Percentiles rank a stretch among this genome's conserved stretches.
These are phyloP conservation scores for Manis javanica DNA, from an alignment of 2,797 vertebrate genomes.

Conservation along the genomic window DNA sequence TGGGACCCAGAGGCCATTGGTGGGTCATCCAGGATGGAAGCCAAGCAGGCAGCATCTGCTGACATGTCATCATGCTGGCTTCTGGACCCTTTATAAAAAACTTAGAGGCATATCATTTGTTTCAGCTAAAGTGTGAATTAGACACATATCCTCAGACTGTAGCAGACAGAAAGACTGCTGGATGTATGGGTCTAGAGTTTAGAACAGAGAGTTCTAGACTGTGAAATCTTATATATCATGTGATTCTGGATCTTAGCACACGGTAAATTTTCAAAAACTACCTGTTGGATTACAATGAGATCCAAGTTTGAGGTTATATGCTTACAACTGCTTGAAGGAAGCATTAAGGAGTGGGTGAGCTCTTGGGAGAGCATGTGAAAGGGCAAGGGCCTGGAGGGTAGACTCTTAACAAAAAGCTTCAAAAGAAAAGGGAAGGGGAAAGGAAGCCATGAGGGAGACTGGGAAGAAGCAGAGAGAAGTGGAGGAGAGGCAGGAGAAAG, in stretches of 20 bases:
- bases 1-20: not conserved
- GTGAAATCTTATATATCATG: not conserved
- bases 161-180: not conserved
- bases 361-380: not conserved
- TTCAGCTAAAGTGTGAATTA: not conserved
- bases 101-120: not conserved
- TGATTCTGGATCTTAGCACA: not conserved
- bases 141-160: not conserved
- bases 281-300: not conserved
- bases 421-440: not conserved
- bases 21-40: rapidly evolving
- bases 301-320: not conserved
- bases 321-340: not conserved
- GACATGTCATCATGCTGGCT: not conserved
- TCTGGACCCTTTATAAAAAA: not conserved
- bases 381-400: not conserved
- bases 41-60: not conserved
- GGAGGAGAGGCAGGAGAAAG: not conserved
- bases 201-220: not conserved
- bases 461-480: not conserved
- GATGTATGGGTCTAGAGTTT: not conserved
- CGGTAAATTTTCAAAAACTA: not conserved
- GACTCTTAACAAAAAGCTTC: not conserved
- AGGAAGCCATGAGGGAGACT: not conserved
- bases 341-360: not conserved